A percentile compares a stretch with the other conserved stretches of the same genome.
phyloP scores from a whole-genome alignment of 2,888 invertebrate genomes.

The Lepidocyrtinus sp. region DNA sequence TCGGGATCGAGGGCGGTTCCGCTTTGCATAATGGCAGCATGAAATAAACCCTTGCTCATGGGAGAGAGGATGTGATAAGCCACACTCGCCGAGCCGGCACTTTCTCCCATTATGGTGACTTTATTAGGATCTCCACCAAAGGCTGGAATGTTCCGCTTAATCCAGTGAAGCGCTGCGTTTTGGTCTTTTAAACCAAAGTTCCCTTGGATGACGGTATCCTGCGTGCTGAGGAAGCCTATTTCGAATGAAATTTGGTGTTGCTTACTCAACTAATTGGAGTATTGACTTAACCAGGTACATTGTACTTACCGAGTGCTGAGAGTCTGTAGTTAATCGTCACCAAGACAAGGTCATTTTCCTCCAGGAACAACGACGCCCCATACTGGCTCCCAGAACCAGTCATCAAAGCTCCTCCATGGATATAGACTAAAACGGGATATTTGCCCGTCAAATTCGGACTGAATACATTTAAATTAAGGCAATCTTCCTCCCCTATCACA shows the following conservation, averaged over 20 bases:
- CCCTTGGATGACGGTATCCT: slow-evolving; percentile 63
- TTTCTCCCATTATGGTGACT: slow-evolving; percentile 50
- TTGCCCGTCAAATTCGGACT: slow-evolving; percentile 39
- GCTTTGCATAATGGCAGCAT: slow-evolving; percentile 56
- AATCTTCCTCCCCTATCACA: slow-evolving; percentile 55
- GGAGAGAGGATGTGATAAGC: slow-evolving; percentile 53
- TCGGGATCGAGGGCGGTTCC: slow-evolving; percentile 63
- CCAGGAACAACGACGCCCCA: slow-evolving; percentile 57
- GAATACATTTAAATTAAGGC: slow-evolving; percentile 54
- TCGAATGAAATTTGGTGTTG: background rate
- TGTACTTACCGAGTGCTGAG: slow-evolving; percentile 47
- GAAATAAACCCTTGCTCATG: slow-evolving; percentile 61
- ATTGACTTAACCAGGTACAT: background rate
- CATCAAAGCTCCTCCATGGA: slow-evolving; percentile 61
- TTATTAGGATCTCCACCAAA: slow-evolving; percentile 48
- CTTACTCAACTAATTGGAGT: background rate
- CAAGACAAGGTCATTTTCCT: slow-evolving; percentile 45
- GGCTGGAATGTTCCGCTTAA: slow-evolving; percentile 36
- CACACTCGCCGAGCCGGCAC: slow-evolving; percentile 49
- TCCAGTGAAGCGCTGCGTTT: slow-evolving; percentile 47
- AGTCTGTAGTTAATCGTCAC: slow-evolving; percentile 60
- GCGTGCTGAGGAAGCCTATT: slow-evolving; percentile 66
- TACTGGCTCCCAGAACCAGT: slow-evolving; percentile 51
- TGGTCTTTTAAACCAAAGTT: slow-evolving; percentile 65
- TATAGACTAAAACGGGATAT: slow-evolving; percentile 53